Percentiles rank a stretch among this genome's conserved stretches.
These are phyloP conservation scores for Diachasma alloeum DNA, from an alignment of 1,140 invertebrate genomes.

Conservation along the genomic window DNA sequence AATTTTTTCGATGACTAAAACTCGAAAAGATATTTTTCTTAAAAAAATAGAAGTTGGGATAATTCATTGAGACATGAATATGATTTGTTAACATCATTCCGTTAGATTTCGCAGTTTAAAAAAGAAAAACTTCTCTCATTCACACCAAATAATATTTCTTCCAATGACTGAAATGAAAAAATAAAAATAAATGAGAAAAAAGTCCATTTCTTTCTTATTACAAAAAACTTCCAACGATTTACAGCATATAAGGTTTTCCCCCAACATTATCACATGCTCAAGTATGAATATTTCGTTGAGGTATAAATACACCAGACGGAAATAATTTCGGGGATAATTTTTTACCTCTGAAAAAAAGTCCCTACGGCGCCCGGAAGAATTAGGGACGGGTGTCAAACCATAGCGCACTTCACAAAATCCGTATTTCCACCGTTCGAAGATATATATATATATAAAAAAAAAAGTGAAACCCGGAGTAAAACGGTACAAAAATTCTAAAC, in stretches of 20 bases:
- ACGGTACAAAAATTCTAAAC: not conserved
- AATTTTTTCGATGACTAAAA: not conserved
- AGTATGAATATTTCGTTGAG: not conserved
- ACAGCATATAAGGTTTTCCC: too few species aligned
- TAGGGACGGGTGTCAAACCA: conserved; percentile 46
- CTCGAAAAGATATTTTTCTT: too few species aligned
- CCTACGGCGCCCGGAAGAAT: conserved; percentile 38
- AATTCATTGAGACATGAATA: too few species aligned
- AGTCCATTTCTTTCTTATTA: too few species aligned
- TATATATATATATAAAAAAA: not conserved
- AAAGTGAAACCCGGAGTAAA: not conserved
- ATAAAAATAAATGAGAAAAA: too few species aligned
- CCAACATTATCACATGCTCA: not conserved
- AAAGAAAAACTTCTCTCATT: too few species aligned
- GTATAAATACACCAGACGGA: not conserved
- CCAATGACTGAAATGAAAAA: too few species aligned
- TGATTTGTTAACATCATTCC: too few species aligned
- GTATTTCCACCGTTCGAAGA: not conserved
- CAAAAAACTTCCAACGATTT: too few species aligned
- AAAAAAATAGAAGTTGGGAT: too few species aligned
- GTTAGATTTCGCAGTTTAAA: too few species aligned
- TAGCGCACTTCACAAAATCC: not conserved
- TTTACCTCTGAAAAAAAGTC: conserved; percentile 26
- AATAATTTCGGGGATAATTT: not conserved
- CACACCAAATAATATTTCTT: too few species aligned